Conservation (phyloP, 2,888 invertebrate species). For the Pomacea canaliculata region DNA sequence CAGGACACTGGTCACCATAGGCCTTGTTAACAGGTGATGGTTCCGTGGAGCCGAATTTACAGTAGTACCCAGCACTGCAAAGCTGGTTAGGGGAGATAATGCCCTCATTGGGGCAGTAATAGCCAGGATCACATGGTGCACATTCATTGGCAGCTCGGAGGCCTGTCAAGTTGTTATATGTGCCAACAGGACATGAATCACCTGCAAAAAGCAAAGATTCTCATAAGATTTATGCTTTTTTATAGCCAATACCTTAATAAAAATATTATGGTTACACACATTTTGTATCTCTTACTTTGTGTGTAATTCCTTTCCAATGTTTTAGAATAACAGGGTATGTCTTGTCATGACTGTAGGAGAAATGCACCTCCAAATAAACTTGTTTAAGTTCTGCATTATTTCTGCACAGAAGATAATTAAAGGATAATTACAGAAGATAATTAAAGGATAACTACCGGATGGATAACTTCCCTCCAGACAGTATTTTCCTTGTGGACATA, state of each 20-base stretch:
- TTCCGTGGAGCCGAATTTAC: conserved; percentile 51
- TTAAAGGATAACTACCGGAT: no score
- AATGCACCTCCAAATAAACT: no score
- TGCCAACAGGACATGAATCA: conserved; percentile 55
- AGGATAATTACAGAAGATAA: no score
- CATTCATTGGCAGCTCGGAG: conserved; percentile 53
- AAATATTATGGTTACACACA: no score
- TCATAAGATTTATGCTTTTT: no score
- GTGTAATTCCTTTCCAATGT: no score
- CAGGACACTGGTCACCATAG: conserved; percentile 62
- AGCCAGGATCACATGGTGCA: conserved; percentile 61
- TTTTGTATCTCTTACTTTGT: no score
- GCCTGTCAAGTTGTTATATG: conserved; percentile 63
- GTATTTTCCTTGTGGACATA: conserved; percentile 62
- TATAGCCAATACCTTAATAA: no score
- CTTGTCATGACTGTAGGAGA: no score
- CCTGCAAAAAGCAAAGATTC: conserved; percentile 37
- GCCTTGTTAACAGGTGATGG: conserved; percentile 50
- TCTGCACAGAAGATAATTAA: no score
- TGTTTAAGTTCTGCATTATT: no score
- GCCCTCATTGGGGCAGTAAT: conserved; percentile 57
- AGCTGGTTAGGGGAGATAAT: conserved; percentile 45
- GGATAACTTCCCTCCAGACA: conserved; percentile 50
- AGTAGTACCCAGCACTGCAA: conserved; percentile 64
- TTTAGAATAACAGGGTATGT: no score